Conservation (phyloP, 2,888 invertebrate genomes). For the Tinea semifulvella region DNA sequence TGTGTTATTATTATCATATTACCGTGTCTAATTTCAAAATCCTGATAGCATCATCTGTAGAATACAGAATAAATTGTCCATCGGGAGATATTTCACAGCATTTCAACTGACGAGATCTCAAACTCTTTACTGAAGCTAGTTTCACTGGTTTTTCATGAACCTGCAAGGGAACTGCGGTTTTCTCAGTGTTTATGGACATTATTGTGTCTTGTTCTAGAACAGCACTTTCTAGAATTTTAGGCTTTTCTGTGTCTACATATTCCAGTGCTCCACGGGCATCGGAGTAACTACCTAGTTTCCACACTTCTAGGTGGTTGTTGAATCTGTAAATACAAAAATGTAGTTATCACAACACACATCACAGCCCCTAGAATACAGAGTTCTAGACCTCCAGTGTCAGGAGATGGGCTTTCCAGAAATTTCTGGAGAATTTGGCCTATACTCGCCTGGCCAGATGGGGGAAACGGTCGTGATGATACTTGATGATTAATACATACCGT, state of each 20-base stretch:
- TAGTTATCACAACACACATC: no score
- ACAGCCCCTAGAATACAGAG: no score
- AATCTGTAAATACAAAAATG: conserved; percentile 42
- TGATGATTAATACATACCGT: conserved; percentile 35
- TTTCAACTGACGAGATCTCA: conserved; percentile 71
- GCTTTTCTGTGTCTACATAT: conserved; percentile 21
- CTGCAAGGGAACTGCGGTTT: conserved; percentile 30
- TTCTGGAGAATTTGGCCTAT: no score
- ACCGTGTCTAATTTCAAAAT: conserved; percentile 73
- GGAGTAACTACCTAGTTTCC: conserved; percentile 59
- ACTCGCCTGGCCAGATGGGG: no score
- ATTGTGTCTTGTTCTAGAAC: conserved; percentile 40
- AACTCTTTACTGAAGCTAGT: conserved; percentile 73
- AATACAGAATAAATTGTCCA: conserved; percentile 78
- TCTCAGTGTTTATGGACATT: conserved; percentile 27
- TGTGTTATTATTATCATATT: no score
- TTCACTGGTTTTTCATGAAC: conserved; percentile 70
- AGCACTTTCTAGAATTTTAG: neutral
- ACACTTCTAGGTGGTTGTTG: conserved; percentile 61
- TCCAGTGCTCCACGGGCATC: conserved; percentile 67
- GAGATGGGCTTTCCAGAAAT: no score
- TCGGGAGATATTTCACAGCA: conserved; percentile 76
- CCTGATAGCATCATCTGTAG: conserved; percentile 72
- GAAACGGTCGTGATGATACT: no score
- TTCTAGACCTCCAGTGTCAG: no score